These are phyloP conservation scores for Neomicropteryx cornuta DNA, from an alignment of 1,140 invertebrate genomes.

Conservation along the genomic window DNA sequence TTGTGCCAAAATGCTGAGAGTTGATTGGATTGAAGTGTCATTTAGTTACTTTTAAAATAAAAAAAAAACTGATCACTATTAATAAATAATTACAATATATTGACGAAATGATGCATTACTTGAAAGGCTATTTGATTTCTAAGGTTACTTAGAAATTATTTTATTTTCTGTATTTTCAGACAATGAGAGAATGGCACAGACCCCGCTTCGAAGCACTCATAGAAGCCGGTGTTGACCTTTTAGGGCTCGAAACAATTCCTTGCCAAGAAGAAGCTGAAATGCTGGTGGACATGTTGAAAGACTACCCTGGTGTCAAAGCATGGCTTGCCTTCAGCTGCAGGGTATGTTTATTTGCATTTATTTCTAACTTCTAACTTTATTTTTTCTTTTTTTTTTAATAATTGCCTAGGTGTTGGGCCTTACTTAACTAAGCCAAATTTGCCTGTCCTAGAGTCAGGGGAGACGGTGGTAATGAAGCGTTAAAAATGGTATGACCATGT, in stretches of 20 bases:
- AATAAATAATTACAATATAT: background rate
- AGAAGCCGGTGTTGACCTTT: conserved; percentile 64
- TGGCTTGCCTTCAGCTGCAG: conserved; percentile 81
- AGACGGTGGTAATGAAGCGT: too few relatives aligned
- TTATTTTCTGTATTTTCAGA: conserved; percentile 18
- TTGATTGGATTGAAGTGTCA: too few relatives aligned
- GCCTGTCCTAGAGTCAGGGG: too few relatives aligned
- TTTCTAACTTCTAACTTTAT: too few relatives aligned
- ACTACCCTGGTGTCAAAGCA: conserved; percentile 59
- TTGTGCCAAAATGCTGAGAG: too few relatives aligned
- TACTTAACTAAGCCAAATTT: too few relatives aligned
- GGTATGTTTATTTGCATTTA: conserved; percentile 41
- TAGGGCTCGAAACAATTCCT: conserved; percentile 86
- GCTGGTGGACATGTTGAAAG: conserved; percentile 59
- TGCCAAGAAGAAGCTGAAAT: conserved; percentile 71
- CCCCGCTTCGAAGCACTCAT: conserved; percentile 64
- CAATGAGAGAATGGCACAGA: conserved; percentile 70
- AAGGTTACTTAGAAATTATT: too few relatives aligned
- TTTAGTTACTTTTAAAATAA: too few relatives aligned
- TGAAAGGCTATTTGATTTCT: background rate
- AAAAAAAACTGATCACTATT: background rate
- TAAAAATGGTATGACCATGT: too few relatives aligned
- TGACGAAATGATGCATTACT: background rate
- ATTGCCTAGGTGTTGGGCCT: too few relatives aligned
- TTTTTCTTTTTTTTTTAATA: too few relatives aligned